Conservation (phyloP, 2,888 invertebrate genomes). For the Drosophila infuscata region DNA sequence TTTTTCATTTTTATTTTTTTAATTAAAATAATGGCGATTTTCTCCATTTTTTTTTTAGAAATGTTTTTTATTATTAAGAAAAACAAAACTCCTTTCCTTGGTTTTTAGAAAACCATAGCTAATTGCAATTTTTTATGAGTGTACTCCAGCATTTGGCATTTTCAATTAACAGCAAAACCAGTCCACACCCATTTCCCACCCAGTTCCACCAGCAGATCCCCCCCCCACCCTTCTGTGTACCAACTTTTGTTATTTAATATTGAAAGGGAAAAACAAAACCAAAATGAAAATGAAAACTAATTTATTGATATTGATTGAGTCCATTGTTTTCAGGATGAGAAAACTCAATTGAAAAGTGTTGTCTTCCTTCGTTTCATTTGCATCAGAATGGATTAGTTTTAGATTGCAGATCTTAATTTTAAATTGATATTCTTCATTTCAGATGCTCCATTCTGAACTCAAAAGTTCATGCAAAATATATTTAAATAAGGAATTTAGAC, state of each 20-base stretch:
- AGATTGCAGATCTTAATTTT: neutral
- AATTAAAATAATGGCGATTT: neutral
- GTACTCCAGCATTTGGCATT: neutral
- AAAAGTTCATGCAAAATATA: neutral
- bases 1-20: too few relatives aligned
- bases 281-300: neutral
- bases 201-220: neutral
- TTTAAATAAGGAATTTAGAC: neutral
- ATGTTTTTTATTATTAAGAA: neutral
- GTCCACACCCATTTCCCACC: neutral
- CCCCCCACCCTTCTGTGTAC: too few relatives aligned
- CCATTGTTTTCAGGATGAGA: neutral
- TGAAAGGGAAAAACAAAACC: neutral
- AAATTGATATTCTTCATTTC: neutral
- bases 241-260: neutral
- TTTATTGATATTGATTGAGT: neutral
- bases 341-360: neutral
- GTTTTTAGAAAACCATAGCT: neutral
- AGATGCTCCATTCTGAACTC: neutral
- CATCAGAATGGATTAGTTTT: neutral
- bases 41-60: neutral
- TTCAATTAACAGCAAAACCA: neutral
- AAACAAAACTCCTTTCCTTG: neutral
- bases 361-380: neutral
- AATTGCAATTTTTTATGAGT: too few relatives aligned